Base-by-base conservation (phyloP, 2,888 invertebrate genomes). In the Luperina nickerlii region DNA sequence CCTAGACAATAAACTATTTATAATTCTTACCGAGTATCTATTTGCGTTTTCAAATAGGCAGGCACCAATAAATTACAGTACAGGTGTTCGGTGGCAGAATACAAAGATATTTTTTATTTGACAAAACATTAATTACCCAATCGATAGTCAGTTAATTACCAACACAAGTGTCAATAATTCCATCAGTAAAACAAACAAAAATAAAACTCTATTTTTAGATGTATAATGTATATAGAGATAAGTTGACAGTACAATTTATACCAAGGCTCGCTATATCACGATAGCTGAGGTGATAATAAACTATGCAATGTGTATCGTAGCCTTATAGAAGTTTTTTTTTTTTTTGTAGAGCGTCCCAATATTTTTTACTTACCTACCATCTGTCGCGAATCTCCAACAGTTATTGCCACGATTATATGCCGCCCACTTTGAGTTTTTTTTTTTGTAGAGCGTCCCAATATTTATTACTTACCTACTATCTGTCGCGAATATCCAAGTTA, bases 231-330 rank as follows among this genome's bases (percentile, higher is more conserved):
- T n/a, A 11, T 32, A 42, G n/a, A 38, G 57, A 66, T 67, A 76
- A 38, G 48, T 77, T 38, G 45, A 77, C 68, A 76, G 20, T 13
- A n/a, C 27, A 54, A 54, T 76, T 62, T 76, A 62, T 38, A 38
- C 68, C 83, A 81, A 81, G 83, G 68, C 20, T 48, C 3, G 27
- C 7, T 24, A 4, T 8, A 38, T 54, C 62, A 83, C 78, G 78
- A 83, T 48, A n/a, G 0, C 38, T n/a, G 18, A 45, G 63, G 68
- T 63, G 67, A 4, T 76, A 83, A 69, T 83, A 8, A 27, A 77
- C 13, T 54, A 1, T 32, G 60, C 67, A 67, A 54, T 74, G 2
- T 51, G 18, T 75, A 32, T 45, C 11, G 32, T 60, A 75, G 0
- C 15, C 38, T 24, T 54, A 38, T 27, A n/a, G 5, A 27, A n/a